Evolutionary conservation across 2,888 invertebrate species (phyloP).

Genomic region (Drosophila subquinaria): DNA sequence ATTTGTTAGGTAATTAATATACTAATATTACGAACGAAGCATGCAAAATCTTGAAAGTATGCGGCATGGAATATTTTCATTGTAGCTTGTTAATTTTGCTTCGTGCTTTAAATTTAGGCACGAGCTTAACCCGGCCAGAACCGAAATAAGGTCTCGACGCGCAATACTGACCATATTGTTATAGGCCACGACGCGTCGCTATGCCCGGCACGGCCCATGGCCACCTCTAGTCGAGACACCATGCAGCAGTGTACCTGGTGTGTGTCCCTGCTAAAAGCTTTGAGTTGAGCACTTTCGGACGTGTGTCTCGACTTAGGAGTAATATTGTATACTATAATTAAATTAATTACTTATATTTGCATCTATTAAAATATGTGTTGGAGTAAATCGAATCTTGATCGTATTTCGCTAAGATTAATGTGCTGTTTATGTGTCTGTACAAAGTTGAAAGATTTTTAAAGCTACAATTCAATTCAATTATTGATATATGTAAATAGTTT

Average conservation of each 20-base stretch:
- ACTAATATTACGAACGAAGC: too few relatives aligned
- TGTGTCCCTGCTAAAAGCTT: slow-evolving; percentile 26
- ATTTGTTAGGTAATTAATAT: too few relatives aligned
- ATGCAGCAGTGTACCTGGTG: not conserved
- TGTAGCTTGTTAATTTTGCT: too few relatives aligned
- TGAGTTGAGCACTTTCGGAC: not conserved
- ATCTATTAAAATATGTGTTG: not conserved
- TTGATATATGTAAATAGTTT: not conserved
- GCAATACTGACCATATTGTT: too few relatives aligned
- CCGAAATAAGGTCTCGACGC: too few relatives aligned
- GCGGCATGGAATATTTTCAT: too few relatives aligned
- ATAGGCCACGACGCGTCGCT: too few relatives aligned
- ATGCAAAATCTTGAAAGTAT: too few relatives aligned
- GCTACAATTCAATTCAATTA: not conserved
- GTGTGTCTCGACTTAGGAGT: slow-evolving; percentile 11
- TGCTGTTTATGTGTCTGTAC: not conserved
- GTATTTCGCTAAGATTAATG: not conserved
- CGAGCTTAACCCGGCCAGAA: too few relatives aligned
- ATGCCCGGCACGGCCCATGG: too few relatives aligned
- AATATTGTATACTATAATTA: not conserved
- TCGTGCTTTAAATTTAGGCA: too few relatives aligned
- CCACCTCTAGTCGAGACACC: not conserved
- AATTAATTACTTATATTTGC: too few relatives aligned
- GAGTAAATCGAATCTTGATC: not conserved
- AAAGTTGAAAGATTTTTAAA: not conserved